phyloP scores from a whole-genome alignment of 2,888 invertebrate species.

The Epinotia ramella region DNA sequence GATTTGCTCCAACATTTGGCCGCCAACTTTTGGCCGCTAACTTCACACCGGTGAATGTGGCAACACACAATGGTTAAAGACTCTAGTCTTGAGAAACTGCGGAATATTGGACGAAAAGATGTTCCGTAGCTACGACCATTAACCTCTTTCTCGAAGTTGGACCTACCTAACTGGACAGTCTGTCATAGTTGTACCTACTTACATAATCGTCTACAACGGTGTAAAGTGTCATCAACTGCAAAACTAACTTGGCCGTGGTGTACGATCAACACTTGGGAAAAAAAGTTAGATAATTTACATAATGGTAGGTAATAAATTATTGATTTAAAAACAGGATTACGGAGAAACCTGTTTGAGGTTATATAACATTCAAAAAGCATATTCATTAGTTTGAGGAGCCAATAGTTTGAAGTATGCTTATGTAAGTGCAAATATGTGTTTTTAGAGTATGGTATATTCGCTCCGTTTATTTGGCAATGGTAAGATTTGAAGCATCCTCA shows the following conservation, averaged over 20 bases:
- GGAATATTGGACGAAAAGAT: too few species aligned
- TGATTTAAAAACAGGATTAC: constrained; percentile 37
- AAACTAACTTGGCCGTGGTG: constrained; percentile 6
- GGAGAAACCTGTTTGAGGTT: constrained; percentile 36
- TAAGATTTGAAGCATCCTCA: background rate
- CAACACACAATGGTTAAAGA: too few species aligned
- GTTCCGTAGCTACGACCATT: too few species aligned
- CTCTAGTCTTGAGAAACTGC: too few species aligned
- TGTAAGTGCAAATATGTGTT: constrained; percentile 30
- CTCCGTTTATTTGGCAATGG: constrained; percentile 11
- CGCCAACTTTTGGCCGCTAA: too few species aligned
- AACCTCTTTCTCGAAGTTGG: too few species aligned
- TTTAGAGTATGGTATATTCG: background rate
- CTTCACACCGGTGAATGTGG: too few species aligned
- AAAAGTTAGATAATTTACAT: constrained; percentile 13
- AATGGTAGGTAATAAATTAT: constrained; percentile 8
- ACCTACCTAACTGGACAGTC: too few species aligned
- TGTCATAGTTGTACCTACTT: too few species aligned
- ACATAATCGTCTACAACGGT: too few species aligned
- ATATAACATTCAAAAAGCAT: constrained; percentile 29
- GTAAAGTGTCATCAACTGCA: background rate
- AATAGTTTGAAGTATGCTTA: constrained; percentile 21
- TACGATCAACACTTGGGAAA: background rate
- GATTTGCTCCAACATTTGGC: too few species aligned
- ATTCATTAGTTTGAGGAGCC: constrained; percentile 4